Conservation (phyloP, 2,113 vertebrate genomes). For the Emydura subglobosa region DNA sequence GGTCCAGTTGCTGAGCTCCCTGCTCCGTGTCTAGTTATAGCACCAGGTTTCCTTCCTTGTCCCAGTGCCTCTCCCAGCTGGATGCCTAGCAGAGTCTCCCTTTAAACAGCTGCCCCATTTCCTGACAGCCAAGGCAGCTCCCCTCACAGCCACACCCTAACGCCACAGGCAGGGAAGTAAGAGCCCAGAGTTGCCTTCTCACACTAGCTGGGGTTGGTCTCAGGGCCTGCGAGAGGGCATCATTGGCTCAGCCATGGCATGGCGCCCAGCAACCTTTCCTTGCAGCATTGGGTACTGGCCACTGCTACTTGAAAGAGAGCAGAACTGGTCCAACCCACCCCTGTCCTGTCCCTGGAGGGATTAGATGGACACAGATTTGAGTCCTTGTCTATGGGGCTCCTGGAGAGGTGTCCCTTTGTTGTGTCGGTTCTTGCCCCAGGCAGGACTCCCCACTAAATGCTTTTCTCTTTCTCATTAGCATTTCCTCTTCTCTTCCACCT, state of each 20-base stretch:
- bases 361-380: not conserved
- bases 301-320: not conserved
- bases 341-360: not conserved
- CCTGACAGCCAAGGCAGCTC: not conserved
- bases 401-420: not conserved
- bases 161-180: not conserved
- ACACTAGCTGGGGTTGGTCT: not conserved
- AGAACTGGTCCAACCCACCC: not conserved
- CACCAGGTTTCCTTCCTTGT: not conserved
- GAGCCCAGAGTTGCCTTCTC: not conserved
- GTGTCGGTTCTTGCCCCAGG: not conserved
- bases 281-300: not conserved
- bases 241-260: not conserved
- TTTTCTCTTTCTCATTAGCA: not conserved
- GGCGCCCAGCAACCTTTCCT: not conserved
- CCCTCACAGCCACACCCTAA: not conserved
- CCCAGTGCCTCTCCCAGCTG: not conserved
- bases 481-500: not conserved
- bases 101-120: not conserved
- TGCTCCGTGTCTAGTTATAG: not conserved
- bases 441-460: not conserved
- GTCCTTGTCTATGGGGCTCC: not conserved
- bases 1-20: not conserved
- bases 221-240: not conserved
- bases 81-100: not conserved